Percentiles rank a stretch among this genome's conserved stretches.
phyloP scores from a whole-genome alignment of 2,113 vertebrate species.

The Proterorhinus semilunaris region DNA sequence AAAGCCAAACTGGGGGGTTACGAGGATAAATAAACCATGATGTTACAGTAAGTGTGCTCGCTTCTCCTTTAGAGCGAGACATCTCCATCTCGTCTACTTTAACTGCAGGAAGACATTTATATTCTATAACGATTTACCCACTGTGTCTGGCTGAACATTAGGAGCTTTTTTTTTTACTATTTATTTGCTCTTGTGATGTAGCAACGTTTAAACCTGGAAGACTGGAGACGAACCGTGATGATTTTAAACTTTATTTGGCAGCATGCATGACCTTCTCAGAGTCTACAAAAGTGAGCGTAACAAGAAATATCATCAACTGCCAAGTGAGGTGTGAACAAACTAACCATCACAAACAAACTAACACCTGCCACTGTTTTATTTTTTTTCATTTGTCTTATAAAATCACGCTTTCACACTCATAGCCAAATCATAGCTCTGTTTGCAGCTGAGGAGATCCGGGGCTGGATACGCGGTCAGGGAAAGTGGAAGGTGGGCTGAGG shows the following conservation, averaged over 20 bases:
- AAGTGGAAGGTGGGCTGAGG: not conserved
- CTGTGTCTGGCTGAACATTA: too few species aligned
- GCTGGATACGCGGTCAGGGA: not conserved
- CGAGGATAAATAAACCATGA: too few species aligned
- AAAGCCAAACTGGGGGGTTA: too few species aligned
- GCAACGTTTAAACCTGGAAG: too few species aligned
- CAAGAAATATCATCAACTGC: not conserved
- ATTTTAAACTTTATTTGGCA: not conserved
- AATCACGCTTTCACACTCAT: not conserved
- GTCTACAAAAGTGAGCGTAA: not conserved
- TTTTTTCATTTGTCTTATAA: too few species aligned
- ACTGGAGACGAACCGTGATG: not conserved
- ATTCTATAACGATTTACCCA: too few species aligned
- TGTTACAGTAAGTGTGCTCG: too few species aligned
- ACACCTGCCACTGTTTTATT: not conserved
- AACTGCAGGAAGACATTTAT: too few species aligned
- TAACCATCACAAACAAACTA: not conserved
- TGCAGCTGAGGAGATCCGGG: constrained; percentile 25
- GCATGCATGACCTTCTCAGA: not conserved
- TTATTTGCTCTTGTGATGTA: too few species aligned
- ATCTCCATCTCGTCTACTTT: too few species aligned
- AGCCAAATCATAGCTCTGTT: not conserved
- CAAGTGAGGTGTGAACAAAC: constrained; percentile 3
- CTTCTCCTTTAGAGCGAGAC: too few species aligned
- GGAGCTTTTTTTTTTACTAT: too few species aligned